Conservation (phyloP, 2,113 vertebrate genomes). For the Miniopterus natalensis region DNA sequence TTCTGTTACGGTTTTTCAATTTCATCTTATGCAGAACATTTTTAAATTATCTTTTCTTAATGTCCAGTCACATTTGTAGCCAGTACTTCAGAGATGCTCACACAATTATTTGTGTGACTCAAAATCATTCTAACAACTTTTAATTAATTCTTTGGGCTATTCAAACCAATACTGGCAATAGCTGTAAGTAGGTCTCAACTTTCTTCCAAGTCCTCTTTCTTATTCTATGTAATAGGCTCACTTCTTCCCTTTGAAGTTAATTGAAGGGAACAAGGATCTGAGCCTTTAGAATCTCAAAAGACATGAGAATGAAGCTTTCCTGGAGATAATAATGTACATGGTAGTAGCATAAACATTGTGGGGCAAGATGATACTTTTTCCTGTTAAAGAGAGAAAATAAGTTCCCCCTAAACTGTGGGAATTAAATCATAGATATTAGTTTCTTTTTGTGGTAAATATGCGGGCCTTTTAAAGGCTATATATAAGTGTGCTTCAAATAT, state of each 20-base stretch:
- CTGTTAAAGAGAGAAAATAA: constrained; percentile 10
- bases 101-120: not conserved
- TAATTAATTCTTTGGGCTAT: constrained; percentile 35
- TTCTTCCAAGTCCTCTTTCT: constrained; percentile 38
- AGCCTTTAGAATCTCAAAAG: constrained; percentile 39
- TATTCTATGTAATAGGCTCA: constrained; percentile 42
- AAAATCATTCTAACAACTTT: constrained; percentile 52
- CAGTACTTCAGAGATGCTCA: constrained; percentile 11
- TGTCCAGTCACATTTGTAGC: not conserved
- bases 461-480: not conserved
- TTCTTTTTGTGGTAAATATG: not conserved
- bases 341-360: not conserved
- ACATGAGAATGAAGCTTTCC: not conserved
- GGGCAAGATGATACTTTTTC: constrained; percentile 25
- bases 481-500: constrained; percentile 6
- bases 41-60: constrained; percentile 51
- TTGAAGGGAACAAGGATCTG: not conserved
- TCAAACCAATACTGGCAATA: constrained; percentile 21
- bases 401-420: not conserved
- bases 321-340: not conserved
- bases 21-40: constrained; percentile 24
- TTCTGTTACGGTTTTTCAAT: not conserved
- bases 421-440: constrained; percentile 5
- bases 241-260: constrained; percentile 45
- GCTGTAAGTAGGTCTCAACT: constrained; percentile 39